phyloP scores from a whole-genome alignment of 2,888 invertebrate genomes.

The Linyphia triangularis region DNA sequence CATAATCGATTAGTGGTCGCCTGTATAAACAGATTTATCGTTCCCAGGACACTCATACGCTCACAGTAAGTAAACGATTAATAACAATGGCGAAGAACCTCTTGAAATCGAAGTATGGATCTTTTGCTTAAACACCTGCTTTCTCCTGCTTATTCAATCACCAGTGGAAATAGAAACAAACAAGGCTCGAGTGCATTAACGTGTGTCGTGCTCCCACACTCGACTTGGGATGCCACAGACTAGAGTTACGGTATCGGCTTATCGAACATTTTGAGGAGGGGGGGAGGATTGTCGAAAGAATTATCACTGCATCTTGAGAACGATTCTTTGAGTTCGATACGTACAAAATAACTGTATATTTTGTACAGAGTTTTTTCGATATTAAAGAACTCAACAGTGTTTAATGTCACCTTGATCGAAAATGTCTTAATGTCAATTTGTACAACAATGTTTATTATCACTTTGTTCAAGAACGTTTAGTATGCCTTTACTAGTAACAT shows the following conservation, averaged over 20 bases:
- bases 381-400: too few species aligned
- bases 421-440: too few species aligned
- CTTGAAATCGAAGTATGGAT: conserved; percentile 61
- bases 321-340: too few species aligned
- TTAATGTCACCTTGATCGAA: too few species aligned
- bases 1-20: too few species aligned
- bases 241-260: conserved; percentile 46
- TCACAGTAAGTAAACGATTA: too few species aligned
- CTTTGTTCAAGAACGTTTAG: too few species aligned
- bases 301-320: conserved; percentile 36
- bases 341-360: too few species aligned
- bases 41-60: conserved; percentile 7
- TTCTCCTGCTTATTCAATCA: conserved; percentile 29
- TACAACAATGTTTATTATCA: too few species aligned
- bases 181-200: conserved; percentile 31
- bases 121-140: conserved; percentile 41
- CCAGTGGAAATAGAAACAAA: conserved; percentile 38
- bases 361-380: too few species aligned
- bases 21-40: conserved; percentile 10
- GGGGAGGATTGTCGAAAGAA: conserved; percentile 14
- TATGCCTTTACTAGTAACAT: too few species aligned
- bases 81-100: too few species aligned
- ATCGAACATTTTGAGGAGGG: conserved; percentile 26
- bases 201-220: conserved; percentile 51
- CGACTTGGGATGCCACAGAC: conserved; percentile 7